Evolutionary conservation across 92 coral and sea anemone genomes (phyloP).

Genomic region (Parazoanthus darwini): DNA sequence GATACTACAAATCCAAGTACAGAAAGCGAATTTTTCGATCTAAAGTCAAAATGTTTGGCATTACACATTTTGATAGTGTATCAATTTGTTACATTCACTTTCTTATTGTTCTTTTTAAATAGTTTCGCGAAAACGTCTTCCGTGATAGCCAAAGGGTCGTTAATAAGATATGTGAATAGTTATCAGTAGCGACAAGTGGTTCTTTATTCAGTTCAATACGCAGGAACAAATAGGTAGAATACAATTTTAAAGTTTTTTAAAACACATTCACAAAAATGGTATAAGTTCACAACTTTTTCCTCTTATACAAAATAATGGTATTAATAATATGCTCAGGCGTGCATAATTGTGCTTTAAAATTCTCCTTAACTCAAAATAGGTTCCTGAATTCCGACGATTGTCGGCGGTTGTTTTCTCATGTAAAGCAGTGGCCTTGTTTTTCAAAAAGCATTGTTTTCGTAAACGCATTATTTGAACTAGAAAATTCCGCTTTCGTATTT

Average conservation of each 20-base stretch:
- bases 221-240: too few relatives aligned
- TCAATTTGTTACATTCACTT: too few relatives aligned
- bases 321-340: background rate
- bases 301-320: too few relatives aligned
- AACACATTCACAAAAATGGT: background rate
- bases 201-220: background rate
- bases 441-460: too few relatives aligned
- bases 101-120: too few relatives aligned
- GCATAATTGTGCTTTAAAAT: background rate
- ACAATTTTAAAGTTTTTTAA: too few relatives aligned
- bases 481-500: background rate
- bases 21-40: background rate
- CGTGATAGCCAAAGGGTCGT: background rate
- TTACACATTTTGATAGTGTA: background rate
- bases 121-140: background rate
- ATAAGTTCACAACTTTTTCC: too few relatives aligned
- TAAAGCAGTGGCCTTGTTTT: background rate
- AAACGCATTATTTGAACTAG: background rate
- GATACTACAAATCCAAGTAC: background rate
- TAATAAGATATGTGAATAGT: background rate
- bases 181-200: background rate
- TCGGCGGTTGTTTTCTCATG: too few relatives aligned
- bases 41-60: too few relatives aligned
- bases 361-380: too few relatives aligned
- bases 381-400: background rate